phyloP scores from a whole-genome alignment of 2,888 invertebrate species.

The Phyllotreta striolata region DNA sequence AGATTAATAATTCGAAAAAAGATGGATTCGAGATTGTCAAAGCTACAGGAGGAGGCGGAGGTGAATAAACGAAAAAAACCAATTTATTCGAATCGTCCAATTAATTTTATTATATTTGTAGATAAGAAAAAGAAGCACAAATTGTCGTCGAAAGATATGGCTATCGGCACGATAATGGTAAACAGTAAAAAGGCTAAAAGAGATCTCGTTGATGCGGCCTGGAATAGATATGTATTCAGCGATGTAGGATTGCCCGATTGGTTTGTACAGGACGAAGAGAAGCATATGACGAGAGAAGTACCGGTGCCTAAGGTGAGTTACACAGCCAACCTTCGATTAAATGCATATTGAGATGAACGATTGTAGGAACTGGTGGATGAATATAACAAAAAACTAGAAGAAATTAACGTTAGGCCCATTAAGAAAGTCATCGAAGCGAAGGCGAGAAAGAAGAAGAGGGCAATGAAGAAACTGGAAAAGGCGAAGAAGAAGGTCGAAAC shows the following conservation, averaged over 20 bases:
- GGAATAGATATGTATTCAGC: conserved; percentile 93
- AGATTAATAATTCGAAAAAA: conserved; percentile 59
- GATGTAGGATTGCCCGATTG: conserved; percentile 93
- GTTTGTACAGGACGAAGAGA: conserved; percentile 94
- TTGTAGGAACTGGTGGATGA: conserved; percentile 80
- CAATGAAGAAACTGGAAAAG: conserved; percentile 84
- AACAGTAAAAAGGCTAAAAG: conserved; percentile 90
- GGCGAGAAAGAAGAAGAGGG: conserved; percentile 94
- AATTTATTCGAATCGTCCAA: background rate
- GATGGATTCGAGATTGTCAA: conserved; percentile 76
- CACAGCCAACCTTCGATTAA: background rate
- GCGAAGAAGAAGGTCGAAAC: conserved; percentile 96
- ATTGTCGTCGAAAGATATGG: conserved; percentile 86
- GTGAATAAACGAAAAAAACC: background rate
- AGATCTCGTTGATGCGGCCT: conserved; percentile 88
- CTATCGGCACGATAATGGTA: conserved; percentile 90
- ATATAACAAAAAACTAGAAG: conserved; percentile 82
- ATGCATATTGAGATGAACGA: conserved; percentile 1
- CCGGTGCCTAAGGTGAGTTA: conserved; percentile 80
- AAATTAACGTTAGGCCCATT: conserved; percentile 92
- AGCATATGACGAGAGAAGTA: conserved; percentile 83
- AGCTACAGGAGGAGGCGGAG: conserved; percentile 46
- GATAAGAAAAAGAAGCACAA: conserved; percentile 62
- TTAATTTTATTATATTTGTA: conserved; percentile 1
- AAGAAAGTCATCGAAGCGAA: conserved; percentile 99